phyloP scores from a whole-genome alignment of 2,888 invertebrate species.

The Pachliopta kotzebuea region DNA sequence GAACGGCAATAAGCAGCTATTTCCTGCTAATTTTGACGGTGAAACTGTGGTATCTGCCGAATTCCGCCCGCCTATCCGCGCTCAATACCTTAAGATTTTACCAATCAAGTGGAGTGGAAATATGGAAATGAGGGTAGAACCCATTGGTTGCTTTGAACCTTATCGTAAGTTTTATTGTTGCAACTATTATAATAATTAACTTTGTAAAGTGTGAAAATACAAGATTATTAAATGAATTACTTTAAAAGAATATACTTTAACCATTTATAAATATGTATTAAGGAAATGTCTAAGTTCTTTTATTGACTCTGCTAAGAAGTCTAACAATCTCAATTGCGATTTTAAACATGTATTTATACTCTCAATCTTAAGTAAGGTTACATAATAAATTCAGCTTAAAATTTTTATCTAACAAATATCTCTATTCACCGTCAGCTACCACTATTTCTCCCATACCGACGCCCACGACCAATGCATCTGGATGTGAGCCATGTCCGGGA shows the following conservation, averaged over 20 bases:
- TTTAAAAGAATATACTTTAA: too few relatives aligned
- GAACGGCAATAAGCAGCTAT: constrained; percentile 76
- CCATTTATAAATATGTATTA: too few relatives aligned
- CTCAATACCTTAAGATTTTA: constrained; percentile 85
- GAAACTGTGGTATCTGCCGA: constrained; percentile 81
- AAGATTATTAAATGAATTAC: too few relatives aligned
- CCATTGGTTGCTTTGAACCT: constrained; percentile 88
- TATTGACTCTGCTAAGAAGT: too few relatives aligned
- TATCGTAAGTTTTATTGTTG: constrained; percentile 69
- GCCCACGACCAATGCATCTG: constrained; percentile 23
- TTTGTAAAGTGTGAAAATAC: too few relatives aligned
- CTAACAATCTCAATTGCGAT: too few relatives aligned
- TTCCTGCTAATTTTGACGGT: constrained; percentile 87
- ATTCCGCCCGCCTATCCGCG: constrained; percentile 87
- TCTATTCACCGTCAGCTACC: constrained; percentile 9
- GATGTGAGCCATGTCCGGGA: constrained; percentile 80
- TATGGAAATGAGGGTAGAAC: constrained; percentile 87
- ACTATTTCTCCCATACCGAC: constrained; percentile 22
- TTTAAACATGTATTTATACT: too few relatives aligned
- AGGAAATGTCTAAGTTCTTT: too few relatives aligned
- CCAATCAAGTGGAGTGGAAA: constrained; percentile 87
- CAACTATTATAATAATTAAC: too few relatives aligned
- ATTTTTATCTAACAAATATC: background rate
- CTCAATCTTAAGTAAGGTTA: too few relatives aligned
- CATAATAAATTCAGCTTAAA: background rate